A percentile compares a stretch with the other conserved stretches of the same genome.
These are phyloP conservation scores for Tapirus terrestris DNA, from an alignment of 2,113 vertebrate species.

Conservation along the genomic window DNA sequence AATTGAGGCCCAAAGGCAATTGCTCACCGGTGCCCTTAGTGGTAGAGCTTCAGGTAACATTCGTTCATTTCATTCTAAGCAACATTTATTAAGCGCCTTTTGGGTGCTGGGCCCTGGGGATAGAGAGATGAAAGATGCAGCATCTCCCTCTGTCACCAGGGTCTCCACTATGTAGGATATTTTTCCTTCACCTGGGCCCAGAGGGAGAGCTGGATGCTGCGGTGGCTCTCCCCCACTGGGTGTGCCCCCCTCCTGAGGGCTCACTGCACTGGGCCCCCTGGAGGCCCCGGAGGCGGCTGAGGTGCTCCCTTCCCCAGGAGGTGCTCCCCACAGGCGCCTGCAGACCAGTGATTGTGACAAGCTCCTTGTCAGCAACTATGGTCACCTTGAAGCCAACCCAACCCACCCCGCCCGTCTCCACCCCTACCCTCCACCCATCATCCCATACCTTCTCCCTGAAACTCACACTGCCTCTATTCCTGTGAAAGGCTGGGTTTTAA, in stretches of 20 bases:
- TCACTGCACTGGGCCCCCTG: background rate
- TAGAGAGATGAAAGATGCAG: background rate
- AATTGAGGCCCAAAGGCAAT: background rate
- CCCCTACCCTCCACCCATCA: accelerated
- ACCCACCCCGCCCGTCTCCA: background rate
- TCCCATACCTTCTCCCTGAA: background rate
- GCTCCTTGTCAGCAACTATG: background rate
- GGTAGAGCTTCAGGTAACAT: background rate
- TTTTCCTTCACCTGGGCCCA: background rate
- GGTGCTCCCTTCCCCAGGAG: background rate
- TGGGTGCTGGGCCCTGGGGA: background rate
- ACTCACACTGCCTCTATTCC: background rate
- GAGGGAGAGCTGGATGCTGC: no score
- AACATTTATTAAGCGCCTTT: background rate
- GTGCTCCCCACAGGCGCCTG: background rate
- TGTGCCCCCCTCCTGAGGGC: background rate
- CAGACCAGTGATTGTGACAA: background rate
- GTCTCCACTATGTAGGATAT: background rate
- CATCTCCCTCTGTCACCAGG: background rate
- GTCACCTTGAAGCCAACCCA: background rate
- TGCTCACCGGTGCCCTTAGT: background rate
- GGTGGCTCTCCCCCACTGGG: accelerated
- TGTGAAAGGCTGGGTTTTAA: background rate
- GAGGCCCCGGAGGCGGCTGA: background rate
- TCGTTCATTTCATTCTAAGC: background rate